Evolutionary conservation across 1,140 invertebrate genomes (phyloP), one percentile per base, ranked within the genome.

Genomic region (Tetraneura akinire): DNA sequence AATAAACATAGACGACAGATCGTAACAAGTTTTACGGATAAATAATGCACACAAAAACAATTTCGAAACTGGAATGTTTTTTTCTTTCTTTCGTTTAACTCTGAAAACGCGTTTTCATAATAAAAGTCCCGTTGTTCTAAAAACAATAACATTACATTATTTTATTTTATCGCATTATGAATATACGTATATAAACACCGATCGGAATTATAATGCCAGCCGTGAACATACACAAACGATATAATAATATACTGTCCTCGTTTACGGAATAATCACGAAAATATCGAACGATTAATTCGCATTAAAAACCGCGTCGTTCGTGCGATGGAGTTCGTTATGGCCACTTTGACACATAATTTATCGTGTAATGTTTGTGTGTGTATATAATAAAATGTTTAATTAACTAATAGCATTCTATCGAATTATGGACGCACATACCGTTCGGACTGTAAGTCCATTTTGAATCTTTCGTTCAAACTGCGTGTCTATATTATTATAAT

Each of bases 351-450:
- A 21, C 37, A 21, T 21, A n/a, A 42, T 66, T 66, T 53, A 21
- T 13, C 10, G 64, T 8, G 3, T 37, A 37, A 37, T 37, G 8
- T 37, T 3, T 37, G 32, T n/a, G n/a, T n/a, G n/a, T n/a, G n/a
- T 68, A 45, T 13, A 0, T 47, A 45, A 37, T 13, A 9, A 68
- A 68, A 47, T 68, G 8, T 68, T 47, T 45, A 47, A 68, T 47
- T 68, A 68, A 47, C 66, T 68, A 68, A 68, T 68, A 23, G 66
- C 13, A 47, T n/a, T 47, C 11, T 42, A 21, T 68, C 37, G 32
- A 3, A 37, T 37, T 37, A 37, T 37, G 3, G 8, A 37, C 8
- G 32, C 8, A 37, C 8, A 8, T 8, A 64, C 32, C 37, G 32
- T 64, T 64, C 3, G 16, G 18, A 32, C 60, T 60, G 29, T 14